Evolutionary conservation across 1,140 invertebrate species (phyloP), one percentile per base, ranked within the genome.

Genomic region (Drosophila repletoides): DNA sequence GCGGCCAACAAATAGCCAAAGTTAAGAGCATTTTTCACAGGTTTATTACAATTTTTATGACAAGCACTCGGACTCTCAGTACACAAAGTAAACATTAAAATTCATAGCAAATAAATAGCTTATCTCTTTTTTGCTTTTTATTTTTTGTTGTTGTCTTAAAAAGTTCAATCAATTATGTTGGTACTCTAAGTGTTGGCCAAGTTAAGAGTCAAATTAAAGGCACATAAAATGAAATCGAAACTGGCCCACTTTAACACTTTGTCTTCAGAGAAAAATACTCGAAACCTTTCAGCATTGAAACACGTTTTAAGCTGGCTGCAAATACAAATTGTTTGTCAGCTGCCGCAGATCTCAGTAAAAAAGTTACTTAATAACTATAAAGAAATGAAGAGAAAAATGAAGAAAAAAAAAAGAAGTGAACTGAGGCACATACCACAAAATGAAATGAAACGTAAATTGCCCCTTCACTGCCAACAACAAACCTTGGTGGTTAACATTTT

Each of bases 351-450:
- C 58, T 33, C 38, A 17, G 55, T 31, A 58, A 55, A 48, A 67
- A 59, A 53, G 74, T 83, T 83, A 83, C 74, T 84, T 84, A 83
- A 83, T 83, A 83, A 53, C 65, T 64, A 83, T 77, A 71, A 77
- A 80, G 26, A 46, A 63, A 55, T 48, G 7, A 40, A 15, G 7
- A 29, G 34, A 53, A 21, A 14, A 19, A 21, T 22, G 21, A 0
- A 19, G 2, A 26, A 9, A 26, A 14, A 14, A 61, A 34, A 61
- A 66, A 38, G 28, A 34, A 79, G 58, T 64, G 52, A 79, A 60
- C 72, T 56, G 51, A 36, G 55, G 61, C 64, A 49, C 73, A 74
- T 61, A 67, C 74, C 70, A 66, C 70, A 60, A 64, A 72, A 63
- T 38, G 72, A 61, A 56, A 70, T 74, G 60, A 72, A 67, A 75